Evolutionary conservation across 2,888 invertebrate species (phyloP).

Genomic region (Conchocele bisecta): DNA sequence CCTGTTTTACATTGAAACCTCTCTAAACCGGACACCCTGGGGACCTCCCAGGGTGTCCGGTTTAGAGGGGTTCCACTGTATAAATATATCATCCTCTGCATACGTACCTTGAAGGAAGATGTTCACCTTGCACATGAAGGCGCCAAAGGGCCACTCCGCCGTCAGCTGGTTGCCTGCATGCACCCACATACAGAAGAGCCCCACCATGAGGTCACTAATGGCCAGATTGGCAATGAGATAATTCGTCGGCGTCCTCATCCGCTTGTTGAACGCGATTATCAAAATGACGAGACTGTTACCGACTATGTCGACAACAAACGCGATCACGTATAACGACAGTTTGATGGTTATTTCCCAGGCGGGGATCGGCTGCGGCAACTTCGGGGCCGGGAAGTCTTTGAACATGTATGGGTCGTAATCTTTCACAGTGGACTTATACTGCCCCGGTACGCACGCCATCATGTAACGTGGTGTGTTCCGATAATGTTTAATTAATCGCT

Average conservation of each 20-base stretch:
- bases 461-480: too few species aligned
- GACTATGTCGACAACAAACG: constrained; percentile 70
- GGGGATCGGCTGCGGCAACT: constrained; percentile 38
- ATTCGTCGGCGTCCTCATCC: constrained; percentile 74
- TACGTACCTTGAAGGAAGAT: constrained; percentile 76
- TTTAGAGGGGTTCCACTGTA: too few species aligned
- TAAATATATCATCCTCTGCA: too few species aligned
- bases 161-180: constrained; percentile 74
- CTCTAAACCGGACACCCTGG: not conserved
- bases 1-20: not conserved
- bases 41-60: too few species aligned
- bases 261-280: constrained; percentile 68
- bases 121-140: constrained; percentile 72
- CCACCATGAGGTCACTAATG: constrained; percentile 76
- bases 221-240: constrained; percentile 76
- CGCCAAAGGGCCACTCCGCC: constrained; percentile 73
- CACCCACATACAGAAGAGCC: constrained; percentile 78
- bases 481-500: too few species aligned
- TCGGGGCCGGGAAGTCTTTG: constrained; percentile 15
- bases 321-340: constrained; percentile 69
- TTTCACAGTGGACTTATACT: not conserved
- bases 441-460: constrained; percentile 41
- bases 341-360: constrained; percentile 69
- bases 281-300: constrained; percentile 74
- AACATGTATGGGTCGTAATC: constrained; percentile 33